Evolutionary conservation across 2,797 vertebrate species (phyloP).

Genomic region (Pipistrellus nathusii): DNA sequence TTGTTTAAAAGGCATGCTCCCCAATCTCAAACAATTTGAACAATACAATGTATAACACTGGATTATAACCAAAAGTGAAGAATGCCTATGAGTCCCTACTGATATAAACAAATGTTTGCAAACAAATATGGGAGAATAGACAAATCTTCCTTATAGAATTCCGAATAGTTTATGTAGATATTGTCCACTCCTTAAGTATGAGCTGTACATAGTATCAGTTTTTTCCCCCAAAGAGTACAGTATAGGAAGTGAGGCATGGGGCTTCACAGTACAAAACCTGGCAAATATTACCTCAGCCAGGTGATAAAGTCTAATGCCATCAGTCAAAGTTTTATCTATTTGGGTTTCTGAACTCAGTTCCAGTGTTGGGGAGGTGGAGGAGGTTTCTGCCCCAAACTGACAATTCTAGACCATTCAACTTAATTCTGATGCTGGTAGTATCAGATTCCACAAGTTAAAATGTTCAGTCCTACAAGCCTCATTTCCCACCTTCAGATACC

Average conservation of each 20-base stretch:
- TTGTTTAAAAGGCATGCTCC: not conserved
- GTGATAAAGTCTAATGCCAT: not conserved
- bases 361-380: not conserved
- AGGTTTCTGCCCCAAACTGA: not conserved
- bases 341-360: not conserved
- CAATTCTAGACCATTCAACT: not conserved
- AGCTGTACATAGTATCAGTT: not conserved
- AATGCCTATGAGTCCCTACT: not conserved
- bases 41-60: not conserved
- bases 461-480: not conserved
- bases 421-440: not conserved
- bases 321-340: accelerated
- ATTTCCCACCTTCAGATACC: not conserved
- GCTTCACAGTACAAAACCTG: not conserved
- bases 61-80: not conserved
- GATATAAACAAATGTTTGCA: not conserved
- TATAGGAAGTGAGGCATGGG: accelerated
- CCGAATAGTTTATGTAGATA: not conserved
- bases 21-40: not conserved
- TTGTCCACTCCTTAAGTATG: not conserved
- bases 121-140: not conserved
- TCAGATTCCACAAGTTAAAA: not conserved
- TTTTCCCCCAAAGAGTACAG: not conserved
- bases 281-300: not conserved
- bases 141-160: not conserved